Conservation (phyloP, 2,888 invertebrate species). For the Volucella bombylans region DNA sequence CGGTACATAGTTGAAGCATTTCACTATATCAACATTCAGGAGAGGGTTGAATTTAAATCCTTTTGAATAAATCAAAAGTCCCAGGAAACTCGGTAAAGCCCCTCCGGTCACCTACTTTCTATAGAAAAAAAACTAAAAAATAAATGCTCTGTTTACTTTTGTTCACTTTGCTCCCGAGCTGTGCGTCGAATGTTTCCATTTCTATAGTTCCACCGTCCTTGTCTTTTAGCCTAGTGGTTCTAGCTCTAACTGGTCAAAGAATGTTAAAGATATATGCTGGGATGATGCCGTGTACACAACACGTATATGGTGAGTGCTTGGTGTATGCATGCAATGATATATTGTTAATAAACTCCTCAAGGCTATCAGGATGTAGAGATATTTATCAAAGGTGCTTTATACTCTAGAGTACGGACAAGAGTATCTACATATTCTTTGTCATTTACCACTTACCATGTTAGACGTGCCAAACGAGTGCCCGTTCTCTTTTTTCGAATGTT, state of each 20-base stretch:
- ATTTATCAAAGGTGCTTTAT: constrained; percentile 34
- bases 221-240: background rate
- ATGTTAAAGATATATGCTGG: background rate
- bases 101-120: constrained; percentile 23
- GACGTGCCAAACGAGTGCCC: background rate
- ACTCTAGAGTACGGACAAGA: background rate
- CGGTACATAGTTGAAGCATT: background rate
- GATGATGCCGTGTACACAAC: too few species aligned
- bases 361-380: constrained; percentile 21
- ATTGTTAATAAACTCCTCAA: constrained; percentile 39
- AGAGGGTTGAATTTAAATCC: constrained; percentile 20
- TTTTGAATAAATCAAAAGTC: constrained; percentile 47
- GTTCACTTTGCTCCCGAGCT: background rate
- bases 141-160: background rate
- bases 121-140: background rate
- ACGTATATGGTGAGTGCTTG: too few species aligned
- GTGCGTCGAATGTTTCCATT: background rate
- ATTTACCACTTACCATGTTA: background rate
- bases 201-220: too few species aligned
- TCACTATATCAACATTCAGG: background rate
- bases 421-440: background rate
- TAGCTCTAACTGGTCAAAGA: background rate
- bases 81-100: background rate
- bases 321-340: constrained; percentile 1
- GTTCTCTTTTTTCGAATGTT: too few species aligned